A percentile compares a stretch with the other conserved stretches of the same genome.
phyloP scores from a whole-genome alignment of 2,888 invertebrate species.

The Amblyjoppa fuscipennis region DNA sequence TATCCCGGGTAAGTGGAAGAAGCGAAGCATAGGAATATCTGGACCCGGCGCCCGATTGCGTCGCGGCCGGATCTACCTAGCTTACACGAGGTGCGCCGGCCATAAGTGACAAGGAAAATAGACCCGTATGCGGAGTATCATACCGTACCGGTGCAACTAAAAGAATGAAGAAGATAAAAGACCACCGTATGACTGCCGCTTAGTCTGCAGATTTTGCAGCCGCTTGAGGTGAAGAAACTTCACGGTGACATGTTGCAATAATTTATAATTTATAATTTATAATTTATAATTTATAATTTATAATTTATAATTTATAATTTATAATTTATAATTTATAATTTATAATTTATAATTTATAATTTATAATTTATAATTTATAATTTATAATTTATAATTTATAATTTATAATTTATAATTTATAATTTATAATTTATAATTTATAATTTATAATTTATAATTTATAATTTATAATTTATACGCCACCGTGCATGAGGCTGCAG shows the following conservation, averaged over 20 bases:
- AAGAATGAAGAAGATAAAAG: conserved; percentile 8
- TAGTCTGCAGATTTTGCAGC: not conserved
- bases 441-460: not conserved
- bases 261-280: not conserved
- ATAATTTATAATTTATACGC: not conserved
- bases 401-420: no score
- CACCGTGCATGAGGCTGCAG: conserved; percentile 74
- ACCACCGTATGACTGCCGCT: not conserved
- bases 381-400: no score
- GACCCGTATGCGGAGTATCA: conserved; percentile 15
- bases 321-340: no score
- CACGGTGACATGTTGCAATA: not conserved
- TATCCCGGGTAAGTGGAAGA: conserved; percentile 70
- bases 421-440: no score
- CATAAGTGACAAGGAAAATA: conserved; percentile 30
- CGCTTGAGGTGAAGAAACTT: not conserved
- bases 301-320: no score
- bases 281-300: no score
- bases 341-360: no score
- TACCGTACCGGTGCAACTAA: conserved; percentile 1
- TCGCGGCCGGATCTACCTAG: conserved; percentile 50
- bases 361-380: no score
- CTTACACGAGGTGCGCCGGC: conserved; percentile 42
- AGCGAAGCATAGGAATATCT: conserved; percentile 59
- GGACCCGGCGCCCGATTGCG: conserved; percentile 54